Base-by-base conservation (phyloP, 2,113 vertebrate genomes). In the Alethe diademata region DNA sequence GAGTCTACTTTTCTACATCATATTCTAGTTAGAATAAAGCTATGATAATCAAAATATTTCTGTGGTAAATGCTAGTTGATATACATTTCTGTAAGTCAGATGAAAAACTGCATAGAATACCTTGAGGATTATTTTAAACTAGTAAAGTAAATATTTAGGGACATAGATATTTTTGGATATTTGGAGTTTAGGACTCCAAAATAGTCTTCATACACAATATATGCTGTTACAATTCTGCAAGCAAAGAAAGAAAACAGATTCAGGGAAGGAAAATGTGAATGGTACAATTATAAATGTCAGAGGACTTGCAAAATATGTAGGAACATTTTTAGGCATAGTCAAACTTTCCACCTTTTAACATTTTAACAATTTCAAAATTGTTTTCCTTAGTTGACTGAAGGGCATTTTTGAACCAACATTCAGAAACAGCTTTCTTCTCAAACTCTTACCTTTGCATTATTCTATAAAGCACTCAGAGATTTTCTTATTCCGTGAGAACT, bases 51-150 rank as follows among this genome's bases (percentile, higher is more conserved):
- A 58, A 69, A 79, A 45, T 72, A 73, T 72, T 76, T 95, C 43
- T 2, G 0, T 72, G 19, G 1, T 69, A 69, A 48, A 3, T 47
- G 7, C 3, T 36, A 40, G 5, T 53, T 6, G 0, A 29, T 31
- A 48, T 4, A 7, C 19, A 67, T 42, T 79, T 79, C 5, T 66
- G 0, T 38, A 51, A 56, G 3, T 50, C 22, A 72, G 11, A 8
- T 31, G 25, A 9, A 84, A 84, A 73, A 33, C 12, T 71, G 22
- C 12, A 42, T 5, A 42, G 12, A 69, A 28, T 72, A 56, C 10
- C 13, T 50, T 54, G 22, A 72, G 3, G 8, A 76, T 76, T 53
- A 54, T 35, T 83, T 82, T 64, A 67, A 75, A 43, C 5, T 53
- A 48, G 9, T 22, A 36, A 78, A 45, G 1, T 36, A 40, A 36